These are phyloP conservation scores for Drosophila nigritarsus DNA, from an alignment of 2,888 invertebrate genomes.

Conservation along the genomic window DNA sequence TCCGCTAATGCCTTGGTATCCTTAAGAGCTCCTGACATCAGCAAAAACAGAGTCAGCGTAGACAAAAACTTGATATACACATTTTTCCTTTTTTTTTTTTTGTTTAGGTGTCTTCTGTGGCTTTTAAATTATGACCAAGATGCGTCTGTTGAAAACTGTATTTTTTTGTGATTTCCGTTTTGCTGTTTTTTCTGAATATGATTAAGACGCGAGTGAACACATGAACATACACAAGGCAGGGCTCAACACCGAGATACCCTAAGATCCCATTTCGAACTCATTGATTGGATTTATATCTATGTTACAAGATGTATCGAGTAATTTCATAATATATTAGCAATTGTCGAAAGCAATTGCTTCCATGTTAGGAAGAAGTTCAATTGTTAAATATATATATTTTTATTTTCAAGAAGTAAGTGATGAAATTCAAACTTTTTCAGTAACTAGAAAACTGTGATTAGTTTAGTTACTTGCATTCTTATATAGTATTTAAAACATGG, in stretches of 20 bases:
- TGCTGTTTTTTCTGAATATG: conserved; percentile 28
- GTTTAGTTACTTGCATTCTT: background rate
- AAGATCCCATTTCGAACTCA: background rate
- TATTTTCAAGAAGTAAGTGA: background rate
- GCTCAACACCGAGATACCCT: conserved; percentile 14
- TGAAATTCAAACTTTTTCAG: background rate
- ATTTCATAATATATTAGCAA: background rate
- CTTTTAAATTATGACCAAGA: conserved; percentile 37
- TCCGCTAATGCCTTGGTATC: conserved; percentile 60
- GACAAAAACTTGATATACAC: conserved; percentile 18
- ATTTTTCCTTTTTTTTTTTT: conserved; percentile 32
- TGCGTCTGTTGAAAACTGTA: conserved; percentile 16
- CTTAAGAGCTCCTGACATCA: conserved; percentile 44
- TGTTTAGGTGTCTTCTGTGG: background rate
- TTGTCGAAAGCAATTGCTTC: no score
- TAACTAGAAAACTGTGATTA: background rate
- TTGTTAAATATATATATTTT: background rate
- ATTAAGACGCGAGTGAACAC: conserved; percentile 29
- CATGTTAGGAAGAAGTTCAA: background rate
- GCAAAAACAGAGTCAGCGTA: conserved; percentile 26
- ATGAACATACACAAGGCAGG: background rate
- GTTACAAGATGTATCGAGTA: background rate
- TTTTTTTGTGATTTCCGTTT: background rate
- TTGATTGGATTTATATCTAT: background rate
- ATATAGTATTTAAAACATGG: background rate